Evolutionary conservation across 2,888 invertebrate species (phyloP), one percentile per base, ranked within the genome.

Genomic region (Dryomyza anilis): DNA sequence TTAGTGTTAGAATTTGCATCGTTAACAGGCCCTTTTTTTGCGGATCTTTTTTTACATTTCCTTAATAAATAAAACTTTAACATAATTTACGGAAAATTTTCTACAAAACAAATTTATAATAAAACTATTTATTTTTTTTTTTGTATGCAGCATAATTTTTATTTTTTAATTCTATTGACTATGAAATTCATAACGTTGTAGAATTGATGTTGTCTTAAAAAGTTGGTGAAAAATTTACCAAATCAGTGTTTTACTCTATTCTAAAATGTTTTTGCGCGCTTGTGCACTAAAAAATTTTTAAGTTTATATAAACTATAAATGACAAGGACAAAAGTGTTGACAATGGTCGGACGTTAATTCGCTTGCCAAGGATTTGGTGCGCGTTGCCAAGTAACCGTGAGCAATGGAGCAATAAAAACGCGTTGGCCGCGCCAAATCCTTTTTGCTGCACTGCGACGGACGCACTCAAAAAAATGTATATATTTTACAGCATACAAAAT

Each of bases 311-410:
- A 53, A 53, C 55, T 14, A 14, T 4, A 27, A n/a, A 10, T 19
- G 2, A 43, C 14, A 43, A 43, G 6, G 4, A 8, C 50, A 10
- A 25, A 12, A 14, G 25, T 25, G 25, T 25, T 50, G 16, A 21
- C 30, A 53, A 53, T 29, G 58, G 53, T 43, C 39, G 45, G 29
- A 52, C 53, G 33, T 61, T 43, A 61, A 61, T 61, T 43, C 29
- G 29, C 36, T 61, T 53, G 21, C 52, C 39, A 43, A 53, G 61
- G 52, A 39, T 43, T 43, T 53, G 61, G 53, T 53, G 61, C n/a
- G n/a, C 36, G 16, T 23, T 23, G 50, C 33, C 48, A 60, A 60
- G 36, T 60, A 50, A 33, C 59, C 25, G 19, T n/a, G 36, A 48
- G 48, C 33, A 21, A 16, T 33, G 36, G 50, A 48, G 30, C 19